Base-by-base conservation (phyloP, 2,113 vertebrate genomes). In the Megaceryle torquata region DNA sequence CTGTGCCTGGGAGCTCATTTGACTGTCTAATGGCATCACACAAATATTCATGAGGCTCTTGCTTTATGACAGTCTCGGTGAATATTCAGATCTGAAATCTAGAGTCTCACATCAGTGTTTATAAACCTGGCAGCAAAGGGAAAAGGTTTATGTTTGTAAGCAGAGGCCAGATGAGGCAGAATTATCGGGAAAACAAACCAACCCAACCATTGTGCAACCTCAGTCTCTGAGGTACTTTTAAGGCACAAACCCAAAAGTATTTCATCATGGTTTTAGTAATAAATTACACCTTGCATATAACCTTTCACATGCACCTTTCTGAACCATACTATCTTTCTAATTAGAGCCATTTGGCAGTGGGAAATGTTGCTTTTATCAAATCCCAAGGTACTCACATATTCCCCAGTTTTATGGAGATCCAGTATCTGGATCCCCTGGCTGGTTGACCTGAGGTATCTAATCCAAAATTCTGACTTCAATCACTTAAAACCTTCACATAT, bases 21-120 rank as follows among this genome's bases (percentile, higher is more conserved):
- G 35, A 64, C 89, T 75, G 56, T 68, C 78, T 95, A 85, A 95
- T 79, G 24, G 35, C 35, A 82, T 37, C 78, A 39, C 64, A 84
- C 69, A 93, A 65, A 87, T 95, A 94, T 95, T 91, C 88, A 94
- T 87, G 93, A 87, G 50, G 8, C 13, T 87, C 78, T 85, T 68
- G 53, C 35, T 75, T 51, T 71, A 17, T 79, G 65, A 59, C 50
- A 85, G 74, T 15, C 48, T 37, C 17, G 37, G 37, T 83, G 91
- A 88, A 86, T 70, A 78, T 83, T 81, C 72, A 84, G 77, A 43
- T 15, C 35, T 59, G 41, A 13, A 77, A 5, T 13, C 68, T 89
- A 29, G 11, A 77, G 37, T 25, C 15, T 48, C 11, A 88, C 13
- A 7, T 25, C 56, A 81, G 63, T 0, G 0, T n/a, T 65, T 88